These are phyloP conservation scores for Chloroceryle amazona DNA, from an alignment of 2,797 vertebrate species.

Conservation along the genomic window DNA sequence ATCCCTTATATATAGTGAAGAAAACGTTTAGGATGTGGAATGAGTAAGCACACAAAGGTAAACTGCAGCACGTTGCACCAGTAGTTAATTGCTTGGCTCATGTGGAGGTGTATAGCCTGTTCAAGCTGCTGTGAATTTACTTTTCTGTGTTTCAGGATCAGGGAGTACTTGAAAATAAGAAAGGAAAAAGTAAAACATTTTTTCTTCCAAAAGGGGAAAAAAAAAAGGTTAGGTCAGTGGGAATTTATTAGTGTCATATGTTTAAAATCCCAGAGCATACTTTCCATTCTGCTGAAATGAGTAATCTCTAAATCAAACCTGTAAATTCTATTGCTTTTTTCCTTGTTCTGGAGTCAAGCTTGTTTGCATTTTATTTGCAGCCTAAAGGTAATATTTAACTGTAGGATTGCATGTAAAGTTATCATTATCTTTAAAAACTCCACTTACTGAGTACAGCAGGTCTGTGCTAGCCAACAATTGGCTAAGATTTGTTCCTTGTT, in stretches of 20 bases:
- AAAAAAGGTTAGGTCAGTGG: neutral
- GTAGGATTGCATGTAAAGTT: neutral
- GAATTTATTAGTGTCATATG: neutral
- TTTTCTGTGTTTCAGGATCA: neutral
- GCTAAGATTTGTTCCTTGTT: neutral
- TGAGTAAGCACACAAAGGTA: constrained; percentile 18
- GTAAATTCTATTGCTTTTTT: neutral
- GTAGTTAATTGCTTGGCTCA: neutral
- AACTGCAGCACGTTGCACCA: neutral
- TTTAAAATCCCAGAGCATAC: neutral
- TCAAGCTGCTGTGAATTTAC: neutral
- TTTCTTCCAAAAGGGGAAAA: neutral
- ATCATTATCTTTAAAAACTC: neutral
- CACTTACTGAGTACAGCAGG: fast-evolving
- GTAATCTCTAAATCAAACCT: neutral
- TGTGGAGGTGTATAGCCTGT: neutral
- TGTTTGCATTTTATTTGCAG: constrained; percentile 35
- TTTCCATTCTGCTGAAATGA: neutral
- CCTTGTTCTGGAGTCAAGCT: neutral
- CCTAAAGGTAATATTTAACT: neutral
- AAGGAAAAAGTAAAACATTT: neutral
- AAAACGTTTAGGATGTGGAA: neutral
- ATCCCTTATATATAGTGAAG: neutral
- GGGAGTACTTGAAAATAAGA: neutral
- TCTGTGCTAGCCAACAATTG: neutral